phyloP scores from a whole-genome alignment of 2,888 invertebrate species.

The Acheta domesticus region DNA sequence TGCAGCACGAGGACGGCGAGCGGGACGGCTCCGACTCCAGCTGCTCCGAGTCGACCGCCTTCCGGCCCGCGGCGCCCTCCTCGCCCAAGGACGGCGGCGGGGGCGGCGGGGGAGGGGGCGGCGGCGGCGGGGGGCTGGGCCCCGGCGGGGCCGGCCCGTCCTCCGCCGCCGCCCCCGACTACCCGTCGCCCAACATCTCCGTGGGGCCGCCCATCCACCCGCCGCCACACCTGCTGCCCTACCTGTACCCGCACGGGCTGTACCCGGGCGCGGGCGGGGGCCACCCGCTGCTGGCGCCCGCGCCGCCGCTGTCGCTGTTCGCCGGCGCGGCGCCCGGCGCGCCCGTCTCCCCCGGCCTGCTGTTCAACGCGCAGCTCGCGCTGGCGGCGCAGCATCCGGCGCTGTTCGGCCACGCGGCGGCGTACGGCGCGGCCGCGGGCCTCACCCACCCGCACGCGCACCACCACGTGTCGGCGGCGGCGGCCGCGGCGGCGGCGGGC shows the following conservation, averaged over 20 bases:
- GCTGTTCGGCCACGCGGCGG: conserved; percentile 57
- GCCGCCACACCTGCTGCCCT: conserved; percentile 82
- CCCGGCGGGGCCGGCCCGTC: conserved; percentile 48
- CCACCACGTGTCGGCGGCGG: conserved; percentile 40
- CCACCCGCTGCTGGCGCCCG: conserved; percentile 64
- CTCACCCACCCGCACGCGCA: conserved; percentile 44
- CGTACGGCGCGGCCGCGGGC: conserved; percentile 37
- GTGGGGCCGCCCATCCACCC: conserved; percentile 92
- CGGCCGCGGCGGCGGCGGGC: conserved; percentile 52
- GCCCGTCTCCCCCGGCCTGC: conserved; percentile 71
- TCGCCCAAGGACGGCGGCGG: conserved; percentile 38
- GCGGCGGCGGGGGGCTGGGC: conserved; percentile 38
- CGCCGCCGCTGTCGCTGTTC: conserved; percentile 48
- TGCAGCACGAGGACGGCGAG: conserved; percentile 42
- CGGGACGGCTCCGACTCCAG: conserved; percentile 43
- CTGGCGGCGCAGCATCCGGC: conserved; percentile 84
- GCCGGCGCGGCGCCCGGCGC: conserved; percentile 53
- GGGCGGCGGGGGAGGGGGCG: conserved; percentile 30
- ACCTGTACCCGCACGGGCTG: conserved; percentile 83
- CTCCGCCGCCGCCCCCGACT: conserved; percentile 55
- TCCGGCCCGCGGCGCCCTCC: conserved; percentile 39
- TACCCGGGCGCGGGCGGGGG: conserved; percentile 61
- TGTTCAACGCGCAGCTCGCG: conserved; percentile 85
- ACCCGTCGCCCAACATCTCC: conserved; percentile 88
- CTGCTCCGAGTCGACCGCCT: conserved; percentile 45